Conservation (phyloP, 2,797 vertebrate genomes). For the Danio tinwini region DNA sequence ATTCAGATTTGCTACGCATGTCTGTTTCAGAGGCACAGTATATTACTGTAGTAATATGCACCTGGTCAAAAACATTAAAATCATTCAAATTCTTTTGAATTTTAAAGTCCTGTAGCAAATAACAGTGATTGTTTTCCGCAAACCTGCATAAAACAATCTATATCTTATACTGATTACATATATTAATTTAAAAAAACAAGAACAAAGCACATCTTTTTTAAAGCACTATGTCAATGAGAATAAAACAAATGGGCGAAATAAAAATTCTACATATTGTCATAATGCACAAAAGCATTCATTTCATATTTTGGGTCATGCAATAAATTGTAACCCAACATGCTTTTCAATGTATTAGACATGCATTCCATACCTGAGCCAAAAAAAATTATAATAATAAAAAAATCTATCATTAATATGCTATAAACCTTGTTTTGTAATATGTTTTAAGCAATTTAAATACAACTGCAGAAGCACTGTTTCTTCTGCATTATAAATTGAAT, state of each 20-base stretch:
- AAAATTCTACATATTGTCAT: constrained; percentile 46
- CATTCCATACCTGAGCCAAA: constrained; percentile 64
- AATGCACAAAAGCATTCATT: constrained; percentile 61
- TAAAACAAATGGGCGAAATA: constrained; percentile 53
- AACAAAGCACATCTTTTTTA: constrained; percentile 43
- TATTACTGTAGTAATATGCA: constrained; percentile 50
- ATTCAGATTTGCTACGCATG: constrained; percentile 36
- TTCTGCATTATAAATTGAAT: constrained; percentile 44
- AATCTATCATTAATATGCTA: constrained; percentile 51
- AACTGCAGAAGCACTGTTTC: constrained; percentile 28
- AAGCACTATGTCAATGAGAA: constrained; percentile 47
- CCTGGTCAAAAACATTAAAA: constrained; percentile 52
- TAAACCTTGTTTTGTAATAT: constrained; percentile 55
- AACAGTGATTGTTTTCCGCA: constrained; percentile 62
- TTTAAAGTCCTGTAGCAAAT: constrained; percentile 47
- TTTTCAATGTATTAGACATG: constrained; percentile 62
- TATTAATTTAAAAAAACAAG: constrained; percentile 21
- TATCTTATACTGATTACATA: constrained; percentile 34
- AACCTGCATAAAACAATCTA: constrained; percentile 59
- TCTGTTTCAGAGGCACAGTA: constrained; percentile 46
- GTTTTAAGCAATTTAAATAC: constrained; percentile 53
- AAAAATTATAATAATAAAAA: background rate
- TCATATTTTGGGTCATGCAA: constrained; percentile 62
- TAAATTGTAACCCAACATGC: constrained; percentile 63
- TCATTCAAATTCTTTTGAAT: constrained; percentile 49